Percentiles rank a stretch among this genome's conserved stretches.
Conservation (phyloP, 2,113 vertebrate genomes). For the Enhydra lutris region DNA sequence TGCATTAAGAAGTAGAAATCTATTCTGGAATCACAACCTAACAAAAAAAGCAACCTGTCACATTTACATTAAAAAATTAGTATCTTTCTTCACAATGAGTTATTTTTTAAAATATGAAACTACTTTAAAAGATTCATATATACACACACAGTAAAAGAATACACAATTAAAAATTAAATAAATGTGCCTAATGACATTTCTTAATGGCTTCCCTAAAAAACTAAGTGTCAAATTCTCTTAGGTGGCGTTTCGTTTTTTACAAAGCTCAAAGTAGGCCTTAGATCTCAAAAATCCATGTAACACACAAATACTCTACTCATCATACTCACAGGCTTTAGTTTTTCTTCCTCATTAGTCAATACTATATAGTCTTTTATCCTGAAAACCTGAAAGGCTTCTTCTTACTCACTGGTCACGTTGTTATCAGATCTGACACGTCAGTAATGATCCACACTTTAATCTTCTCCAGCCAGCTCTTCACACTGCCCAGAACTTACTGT, state of each 20-base stretch:
- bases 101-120: neutral
- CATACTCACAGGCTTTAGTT: constrained; percentile 81
- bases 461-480: constrained; percentile 62
- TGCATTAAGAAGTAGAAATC: constrained; percentile 30
- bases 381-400: neutral
- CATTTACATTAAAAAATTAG: constrained; percentile 31
- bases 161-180: constrained; percentile 43
- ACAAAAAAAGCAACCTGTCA: neutral
- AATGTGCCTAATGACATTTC: neutral
- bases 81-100: neutral
- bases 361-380: neutral
- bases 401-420: constrained; percentile 32
- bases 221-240: neutral
- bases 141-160: constrained; percentile 3
- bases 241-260: neutral
- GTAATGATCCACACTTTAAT: constrained; percentile 58
- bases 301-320: neutral
- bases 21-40: constrained; percentile 20
- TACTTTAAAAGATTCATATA: constrained; percentile 28
- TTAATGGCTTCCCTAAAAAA: constrained; percentile 61
- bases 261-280: constrained; percentile 42
- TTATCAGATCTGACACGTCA: constrained; percentile 18
- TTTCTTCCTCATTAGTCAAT: constrained; percentile 52
- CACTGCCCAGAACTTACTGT: constrained; percentile 72
- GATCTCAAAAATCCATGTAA: neutral